These are phyloP conservation scores for Tenrec ecaudatus DNA, from an alignment of 2,113 vertebrate genomes.

Conservation along the genomic window DNA sequence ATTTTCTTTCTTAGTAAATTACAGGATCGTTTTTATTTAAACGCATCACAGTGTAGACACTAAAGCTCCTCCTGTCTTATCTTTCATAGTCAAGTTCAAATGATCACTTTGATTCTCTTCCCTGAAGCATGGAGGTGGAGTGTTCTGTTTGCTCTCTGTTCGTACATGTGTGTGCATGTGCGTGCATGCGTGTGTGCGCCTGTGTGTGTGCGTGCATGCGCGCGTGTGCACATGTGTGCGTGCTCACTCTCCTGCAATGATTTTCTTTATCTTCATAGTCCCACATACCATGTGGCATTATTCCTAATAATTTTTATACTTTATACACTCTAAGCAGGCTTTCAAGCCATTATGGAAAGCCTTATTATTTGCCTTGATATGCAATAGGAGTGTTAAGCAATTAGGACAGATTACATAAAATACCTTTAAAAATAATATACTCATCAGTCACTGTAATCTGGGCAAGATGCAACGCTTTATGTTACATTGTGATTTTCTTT, in stretches of 20 bases:
- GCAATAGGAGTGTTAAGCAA: neutral
- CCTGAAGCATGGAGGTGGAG: neutral
- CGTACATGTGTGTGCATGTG: too few relatives aligned
- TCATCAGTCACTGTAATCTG: neutral
- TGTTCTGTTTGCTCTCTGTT: neutral
- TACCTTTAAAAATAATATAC: neutral
- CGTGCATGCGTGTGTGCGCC: neutral
- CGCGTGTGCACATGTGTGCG: neutral
- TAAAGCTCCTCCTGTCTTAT: neutral
- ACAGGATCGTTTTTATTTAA: too few relatives aligned
- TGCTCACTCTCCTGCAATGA: neutral
- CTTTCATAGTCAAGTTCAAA: neutral
- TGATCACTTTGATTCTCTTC: neutral
- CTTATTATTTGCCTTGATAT: neutral
- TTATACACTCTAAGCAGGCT: neutral
- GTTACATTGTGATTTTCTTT: neutral
- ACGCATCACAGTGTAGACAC: too few relatives aligned
- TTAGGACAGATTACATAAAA: neutral
- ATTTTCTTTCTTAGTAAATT: too few relatives aligned
- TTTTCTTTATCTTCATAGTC: neutral
- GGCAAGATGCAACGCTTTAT: too few relatives aligned
- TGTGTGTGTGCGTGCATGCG: too few relatives aligned
- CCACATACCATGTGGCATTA: neutral
- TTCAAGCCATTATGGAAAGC: neutral
- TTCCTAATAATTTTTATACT: neutral